Evolutionary conservation across 2,888 invertebrate species (phyloP).

Genomic region (Helicoverpa assulta): DNA sequence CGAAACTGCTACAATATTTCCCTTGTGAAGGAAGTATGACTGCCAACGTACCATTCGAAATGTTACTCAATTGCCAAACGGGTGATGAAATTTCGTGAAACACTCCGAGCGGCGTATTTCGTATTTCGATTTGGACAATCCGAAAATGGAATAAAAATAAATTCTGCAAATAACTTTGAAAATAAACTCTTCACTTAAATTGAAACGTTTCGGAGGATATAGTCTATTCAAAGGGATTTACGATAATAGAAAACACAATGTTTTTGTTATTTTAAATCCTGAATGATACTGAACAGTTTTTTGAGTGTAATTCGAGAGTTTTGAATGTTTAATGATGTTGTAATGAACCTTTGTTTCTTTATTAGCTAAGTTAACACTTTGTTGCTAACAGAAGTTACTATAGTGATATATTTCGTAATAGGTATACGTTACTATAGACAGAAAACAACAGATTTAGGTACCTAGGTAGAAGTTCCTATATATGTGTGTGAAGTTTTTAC

Average conservation of each 20-base stretch:
- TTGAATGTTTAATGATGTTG: neutral
- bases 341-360: too few relatives aligned
- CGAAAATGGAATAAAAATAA: conserved; percentile 41
- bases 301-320: neutral
- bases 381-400: too few relatives aligned
- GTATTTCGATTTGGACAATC: conserved; percentile 14
- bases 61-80: conserved; percentile 28
- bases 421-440: neutral
- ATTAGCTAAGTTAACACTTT: too few relatives aligned
- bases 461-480: too few relatives aligned
- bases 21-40: conserved; percentile 8
- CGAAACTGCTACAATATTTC: conserved; percentile 10
- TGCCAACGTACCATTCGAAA: conserved; percentile 17
- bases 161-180: conserved; percentile 23
- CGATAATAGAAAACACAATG: conserved; percentile 18
- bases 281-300: neutral
- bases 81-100: conserved; percentile 33
- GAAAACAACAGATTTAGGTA: neutral
- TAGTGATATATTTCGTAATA: neutral
- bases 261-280: conserved; percentile 13
- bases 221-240: conserved; percentile 27
- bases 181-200: conserved; percentile 41
- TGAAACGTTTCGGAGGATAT: conserved; percentile 31
- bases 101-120: conserved; percentile 19
- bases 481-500: neutral